Percentiles rank a stretch among this genome's conserved stretches.
These are phyloP conservation scores for Globicephala melas DNA, from an alignment of 2,113 vertebrate species.

Conservation along the genomic window DNA sequence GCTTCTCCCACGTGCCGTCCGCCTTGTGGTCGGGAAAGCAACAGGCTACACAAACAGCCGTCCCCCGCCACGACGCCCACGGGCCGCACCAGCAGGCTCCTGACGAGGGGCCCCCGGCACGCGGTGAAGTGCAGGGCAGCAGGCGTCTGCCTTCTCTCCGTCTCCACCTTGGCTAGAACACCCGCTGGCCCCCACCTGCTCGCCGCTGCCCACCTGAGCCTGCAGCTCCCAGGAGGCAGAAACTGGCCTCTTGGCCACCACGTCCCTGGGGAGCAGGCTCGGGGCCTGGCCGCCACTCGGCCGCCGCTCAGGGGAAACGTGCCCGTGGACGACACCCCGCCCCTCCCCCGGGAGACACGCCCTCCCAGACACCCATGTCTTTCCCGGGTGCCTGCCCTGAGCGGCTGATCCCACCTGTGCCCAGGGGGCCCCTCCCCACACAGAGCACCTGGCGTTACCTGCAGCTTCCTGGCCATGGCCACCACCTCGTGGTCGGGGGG, in stretches of 20 bases:
- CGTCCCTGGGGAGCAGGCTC: too few species aligned
- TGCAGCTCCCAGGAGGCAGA: not conserved
- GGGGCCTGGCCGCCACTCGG: too few species aligned
- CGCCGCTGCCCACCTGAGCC: accelerated
- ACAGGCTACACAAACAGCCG: accelerated
- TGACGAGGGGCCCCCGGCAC: accelerated
- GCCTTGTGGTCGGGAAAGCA: too few species aligned
- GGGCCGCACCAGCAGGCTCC: accelerated
- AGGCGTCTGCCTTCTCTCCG: accelerated
- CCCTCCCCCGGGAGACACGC: accelerated
- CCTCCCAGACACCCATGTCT: accelerated
- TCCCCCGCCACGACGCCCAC: accelerated
- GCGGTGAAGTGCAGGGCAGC: accelerated
- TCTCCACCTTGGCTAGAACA: accelerated
- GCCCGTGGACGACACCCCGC: accelerated
- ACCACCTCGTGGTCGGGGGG: slow-evolving; percentile 94
- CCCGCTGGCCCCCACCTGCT: not conserved
- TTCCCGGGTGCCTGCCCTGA: not conserved
- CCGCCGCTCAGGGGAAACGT: accelerated
- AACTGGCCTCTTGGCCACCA: not conserved
- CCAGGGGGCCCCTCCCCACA: accelerated
- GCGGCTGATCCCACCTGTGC: not conserved
- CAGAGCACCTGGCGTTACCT: slow-evolving; percentile 81
- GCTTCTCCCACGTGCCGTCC: accelerated
- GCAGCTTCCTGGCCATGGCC: slow-evolving; percentile 92